phyloP scores from a whole-genome alignment of 1,140 invertebrate genomes.

The Scylla paramamosain region DNA sequence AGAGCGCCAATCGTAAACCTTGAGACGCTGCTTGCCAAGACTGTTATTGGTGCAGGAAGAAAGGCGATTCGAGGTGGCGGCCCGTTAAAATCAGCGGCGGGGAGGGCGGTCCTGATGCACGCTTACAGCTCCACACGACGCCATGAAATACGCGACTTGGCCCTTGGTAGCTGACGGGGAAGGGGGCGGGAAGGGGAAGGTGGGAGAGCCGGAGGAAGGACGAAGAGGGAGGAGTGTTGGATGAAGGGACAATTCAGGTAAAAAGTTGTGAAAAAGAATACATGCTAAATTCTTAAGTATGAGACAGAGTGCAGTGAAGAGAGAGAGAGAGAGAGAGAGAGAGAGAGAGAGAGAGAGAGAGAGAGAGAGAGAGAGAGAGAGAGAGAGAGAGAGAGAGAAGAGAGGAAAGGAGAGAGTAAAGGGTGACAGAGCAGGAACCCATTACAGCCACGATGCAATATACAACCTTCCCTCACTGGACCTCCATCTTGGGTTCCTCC shows the following conservation, averaged over 20 bases:
- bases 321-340: background rate
- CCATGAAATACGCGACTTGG: background rate
- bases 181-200: background rate
- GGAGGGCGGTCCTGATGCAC: background rate
- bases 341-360: background rate
- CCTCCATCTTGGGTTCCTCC: background rate
- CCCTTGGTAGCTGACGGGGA: background rate
- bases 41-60: conserved; percentile 47
- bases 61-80: conserved; percentile 10
- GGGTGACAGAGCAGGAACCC: background rate
- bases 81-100: conserved; percentile 47
- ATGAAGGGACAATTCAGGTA: background rate
- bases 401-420: background rate
- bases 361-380: conserved; percentile 35
- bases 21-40: conserved; percentile 55
- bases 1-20: conserved; percentile 66
- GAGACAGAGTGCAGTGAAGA: too few relatives aligned
- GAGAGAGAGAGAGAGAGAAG: conserved; percentile 24
- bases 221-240: background rate
- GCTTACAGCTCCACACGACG: background rate
- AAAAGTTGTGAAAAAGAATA: too few relatives aligned
- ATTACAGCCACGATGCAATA: background rate
- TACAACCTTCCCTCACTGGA: background rate
- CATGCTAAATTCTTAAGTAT: background rate
- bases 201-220: background rate